Evolutionary conservation across 2,113 vertebrate species (phyloP), one percentile per base, ranked within the genome.

Genomic region (Cranoglanis bouderius): DNA sequence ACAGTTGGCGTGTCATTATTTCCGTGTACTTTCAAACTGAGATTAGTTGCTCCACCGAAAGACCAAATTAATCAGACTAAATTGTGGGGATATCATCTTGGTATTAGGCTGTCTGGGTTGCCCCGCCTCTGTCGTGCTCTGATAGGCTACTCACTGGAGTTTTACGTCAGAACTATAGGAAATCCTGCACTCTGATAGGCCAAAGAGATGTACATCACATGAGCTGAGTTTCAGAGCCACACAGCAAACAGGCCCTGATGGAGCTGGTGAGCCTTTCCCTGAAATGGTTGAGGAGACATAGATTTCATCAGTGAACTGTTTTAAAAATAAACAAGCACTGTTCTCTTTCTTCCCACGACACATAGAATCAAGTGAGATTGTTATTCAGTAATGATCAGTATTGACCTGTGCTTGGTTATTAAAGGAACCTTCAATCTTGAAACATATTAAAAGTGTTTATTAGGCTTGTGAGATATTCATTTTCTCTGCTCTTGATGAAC

Each of bases 41-140:
- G 18, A 74, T 38, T 8, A 51, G 4, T 74, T 2, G 14, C 18
- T 51, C 32, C 12, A 16, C 10, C 24, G 19, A 63, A 55, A 59
- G 38, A 19, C 35, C 19, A 21, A 78, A 26, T 18, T 21, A 35
- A 46, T 13, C 32, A 29, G 12, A 82, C 4, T 35, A 32, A 80
- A 78, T 35, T 53, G n/a, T 55, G 1, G 55, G 13, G 53, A 32
- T 4, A 24, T 63, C 61, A 53, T 13, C 1, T 7, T 67, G 14
- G 26, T 46, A 16, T 78, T 14, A 65, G 18, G 38, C 57, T 51
- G 19, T 65, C 32, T 53, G 43, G 92, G 91, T 91, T 92, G 93
- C 93, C 91, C 94, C 93, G 74, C 94, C 94, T 91, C 65, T 72
- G n/a, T 78, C 85, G 18, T 51, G 14, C 49, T 85, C 24, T 86